Evolutionary conservation across 1,140 invertebrate species (phyloP).

Genomic region (Cephus cinctus): DNA sequence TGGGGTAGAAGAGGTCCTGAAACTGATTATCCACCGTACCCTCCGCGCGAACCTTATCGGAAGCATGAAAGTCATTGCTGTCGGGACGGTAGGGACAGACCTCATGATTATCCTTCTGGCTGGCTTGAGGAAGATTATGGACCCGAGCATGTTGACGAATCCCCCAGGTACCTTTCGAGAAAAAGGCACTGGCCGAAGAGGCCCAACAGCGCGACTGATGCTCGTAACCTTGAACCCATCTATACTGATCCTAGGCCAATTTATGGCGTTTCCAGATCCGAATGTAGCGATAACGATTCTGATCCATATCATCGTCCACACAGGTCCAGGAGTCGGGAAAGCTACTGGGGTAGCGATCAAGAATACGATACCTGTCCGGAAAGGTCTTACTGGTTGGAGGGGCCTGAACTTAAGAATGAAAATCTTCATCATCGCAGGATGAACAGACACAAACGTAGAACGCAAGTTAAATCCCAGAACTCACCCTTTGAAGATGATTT

Average conservation of each 20-base stretch:
- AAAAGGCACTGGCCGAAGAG: constrained; percentile 64
- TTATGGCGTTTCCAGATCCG: constrained; percentile 49
- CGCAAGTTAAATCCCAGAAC: constrained; percentile 51
- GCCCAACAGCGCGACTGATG: constrained; percentile 62
- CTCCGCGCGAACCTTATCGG: constrained; percentile 36
- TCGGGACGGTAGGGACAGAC: constrained; percentile 35
- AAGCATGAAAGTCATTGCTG: constrained; percentile 42
- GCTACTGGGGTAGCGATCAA: constrained; percentile 52
- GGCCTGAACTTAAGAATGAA: constrained; percentile 42
- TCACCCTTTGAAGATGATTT: constrained; percentile 74
- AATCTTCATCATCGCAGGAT: constrained; percentile 49
- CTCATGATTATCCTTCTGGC: constrained; percentile 36
- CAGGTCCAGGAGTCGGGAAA: constrained; percentile 49
- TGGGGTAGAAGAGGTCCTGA: constrained; percentile 34
- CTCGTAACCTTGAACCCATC: constrained; percentile 41
- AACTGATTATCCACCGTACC: constrained; percentile 24
- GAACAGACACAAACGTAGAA: constrained; percentile 45
- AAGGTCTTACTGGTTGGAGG: constrained; percentile 47
- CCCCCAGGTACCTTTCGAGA: constrained; percentile 49
- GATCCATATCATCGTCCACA: constrained; percentile 45
- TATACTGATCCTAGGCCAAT: constrained; percentile 40
- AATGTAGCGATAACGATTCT: constrained; percentile 53
- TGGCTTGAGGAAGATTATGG: constrained; percentile 44
- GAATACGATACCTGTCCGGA: constrained; percentile 52
- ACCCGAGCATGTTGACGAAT: constrained; percentile 40